Evolutionary conservation across 2,113 vertebrate species (phyloP), one percentile per base, ranked within the genome.

Genomic region (Protobothrops mucrosquamatus): DNA sequence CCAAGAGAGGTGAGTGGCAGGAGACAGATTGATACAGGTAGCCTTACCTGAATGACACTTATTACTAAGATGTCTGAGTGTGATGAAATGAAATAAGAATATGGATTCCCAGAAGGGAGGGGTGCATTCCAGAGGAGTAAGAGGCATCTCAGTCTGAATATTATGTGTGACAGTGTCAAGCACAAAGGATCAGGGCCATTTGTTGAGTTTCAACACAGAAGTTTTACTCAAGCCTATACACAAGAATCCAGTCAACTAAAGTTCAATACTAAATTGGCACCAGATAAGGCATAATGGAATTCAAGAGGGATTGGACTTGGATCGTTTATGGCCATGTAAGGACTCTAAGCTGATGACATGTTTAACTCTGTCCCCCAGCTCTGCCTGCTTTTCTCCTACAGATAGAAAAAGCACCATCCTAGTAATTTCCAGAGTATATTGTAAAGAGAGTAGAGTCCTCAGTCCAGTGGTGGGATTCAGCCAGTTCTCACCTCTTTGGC

Each of bases 1-100:
- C 98, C 98, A 87, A 97, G 99, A 98, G 99, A 99, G 95, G 99
- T 99, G 97, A 98, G 99, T 98, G 95, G 90, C 59, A 81, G 69
- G 34, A 81, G 15, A 81, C 6, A 3, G 69, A 39, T 20, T 39
- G 34, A 39, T 39, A 81, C 34, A 81, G 8, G 69, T 39, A 81
- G 18, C 34, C 15, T 34, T 74, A 39, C 69, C n/a, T 74, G 29
- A 74, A 39, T 74, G n/a, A 74, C n/a, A 39, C 15, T 74, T 18
- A 39, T 74, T n/a, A 39, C n/a, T 34, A 15, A 74, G 69, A 15
- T 20, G 6, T 20, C n/a, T 39, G 69, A 64, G 26, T 64, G 61
- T 64, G 61, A 64, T 64, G 26, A 11, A 64, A 64, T 29, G 61
- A 64, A 64, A 64, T 64, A 64, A 64, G 24, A 61, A 61, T 26